Base-by-base conservation (phyloP, 2,113 vertebrate genomes). In the Tretioscincus oriximinensis region DNA sequence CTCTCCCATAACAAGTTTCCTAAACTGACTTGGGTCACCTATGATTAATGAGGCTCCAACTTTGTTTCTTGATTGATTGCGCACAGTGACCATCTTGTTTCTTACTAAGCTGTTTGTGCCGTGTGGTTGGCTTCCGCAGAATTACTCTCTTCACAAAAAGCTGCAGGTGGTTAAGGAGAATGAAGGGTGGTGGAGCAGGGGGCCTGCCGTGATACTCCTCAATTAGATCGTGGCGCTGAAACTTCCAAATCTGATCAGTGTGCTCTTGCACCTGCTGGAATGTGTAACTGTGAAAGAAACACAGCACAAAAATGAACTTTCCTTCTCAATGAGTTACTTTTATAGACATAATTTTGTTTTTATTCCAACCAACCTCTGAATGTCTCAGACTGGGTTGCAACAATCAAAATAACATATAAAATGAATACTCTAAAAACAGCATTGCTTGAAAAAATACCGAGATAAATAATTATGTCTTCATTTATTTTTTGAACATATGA, bases 211-310 rank as follows among this genome's bases (percentile, higher is more conserved):
- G 94, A 88, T 99, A 99, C 77, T 99, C 98, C 89, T 97, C 95
- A 0, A 99, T 99, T 67, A 99, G 92, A 88, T 97, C 94, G 0
- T 98, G 98, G 29, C 98, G 92, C 90, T 99, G 98, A 91, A 99
- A 99, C 94, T 98, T 99, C 98, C 98, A 99, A 90, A 99, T 97
- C 74, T 94, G 94, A 93, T 99, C 98, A 0, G 97, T 99, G 94
- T 98, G 97, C 81, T 97, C 96, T 89, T 99, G 98, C 1, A 99
- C 97, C 88, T 97, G 94, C 95, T 99, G 95, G 90, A 99, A 99
- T 0, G 98, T 99, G 87, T 97, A 99, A 94, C 98, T 99, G 92
- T 54, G 10, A 24, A 79, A 86, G 72, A 84, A 49, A 69, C 79
- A 82, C 9, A 80, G 18, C 82, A 81, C 60, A 69, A 77, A 65